These are phyloP conservation scores for Caenorhabditis afra DNA, from an alignment of 2,888 invertebrate genomes.

Conservation along the genomic window DNA sequence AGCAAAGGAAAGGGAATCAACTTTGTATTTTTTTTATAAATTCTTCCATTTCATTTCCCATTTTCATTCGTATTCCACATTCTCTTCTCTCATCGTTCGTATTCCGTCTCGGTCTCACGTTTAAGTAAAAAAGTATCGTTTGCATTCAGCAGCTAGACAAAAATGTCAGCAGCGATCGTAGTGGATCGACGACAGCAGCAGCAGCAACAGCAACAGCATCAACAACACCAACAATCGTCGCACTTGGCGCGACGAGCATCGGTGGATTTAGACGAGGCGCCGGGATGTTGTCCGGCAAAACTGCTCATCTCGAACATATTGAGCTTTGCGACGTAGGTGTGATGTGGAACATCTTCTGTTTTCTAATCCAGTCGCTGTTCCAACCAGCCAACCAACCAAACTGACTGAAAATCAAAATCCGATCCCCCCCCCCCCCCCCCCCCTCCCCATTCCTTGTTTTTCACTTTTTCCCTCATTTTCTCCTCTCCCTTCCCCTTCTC, in stretches of 20 bases:
- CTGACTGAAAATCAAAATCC: background rate
- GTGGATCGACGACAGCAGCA: no score
- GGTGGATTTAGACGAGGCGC: constrained; percentile 69
- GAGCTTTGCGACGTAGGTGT: constrained; percentile 75
- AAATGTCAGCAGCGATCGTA: no score
- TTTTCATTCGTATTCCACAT: background rate
- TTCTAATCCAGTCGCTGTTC: background rate
- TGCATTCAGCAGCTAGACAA: no score
- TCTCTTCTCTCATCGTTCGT: background rate
- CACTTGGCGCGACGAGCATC: constrained; percentile 61
- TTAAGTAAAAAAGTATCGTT: no score
- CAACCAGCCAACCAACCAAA: constrained; percentile 1
- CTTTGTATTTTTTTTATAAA: background rate
- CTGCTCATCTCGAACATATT: constrained; percentile 79
- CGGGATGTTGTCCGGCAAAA: constrained; percentile 79
- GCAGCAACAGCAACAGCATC: no score
- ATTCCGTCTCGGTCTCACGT: no score
- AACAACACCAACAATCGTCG: constrained; percentile 48
- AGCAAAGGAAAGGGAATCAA: constrained; percentile 24
- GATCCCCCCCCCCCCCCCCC: no score
- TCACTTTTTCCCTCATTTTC: no score
- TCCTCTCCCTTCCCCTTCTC: no score
- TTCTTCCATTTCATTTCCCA: background rate
- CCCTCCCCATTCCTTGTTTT: no score
- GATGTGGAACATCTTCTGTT: background rate